Conservation (phyloP, 2,888 invertebrate genomes). For the Rhagonycha lutea region DNA sequence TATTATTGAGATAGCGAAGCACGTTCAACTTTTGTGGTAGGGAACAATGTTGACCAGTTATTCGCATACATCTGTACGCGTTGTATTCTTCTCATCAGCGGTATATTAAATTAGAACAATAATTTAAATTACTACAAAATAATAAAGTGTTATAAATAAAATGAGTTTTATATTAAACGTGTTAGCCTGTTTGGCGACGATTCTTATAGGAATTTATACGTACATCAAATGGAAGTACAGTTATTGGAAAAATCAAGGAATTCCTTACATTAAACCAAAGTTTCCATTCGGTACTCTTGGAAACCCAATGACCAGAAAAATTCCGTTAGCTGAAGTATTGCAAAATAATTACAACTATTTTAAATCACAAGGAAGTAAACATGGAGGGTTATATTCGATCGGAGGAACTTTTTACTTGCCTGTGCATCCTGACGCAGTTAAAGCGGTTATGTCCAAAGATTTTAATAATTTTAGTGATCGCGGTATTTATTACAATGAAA, state of each 20-base stretch:
- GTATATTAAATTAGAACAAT: too few relatives aligned
- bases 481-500: constrained; percentile 61
- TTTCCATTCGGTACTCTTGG: not conserved
- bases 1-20: not conserved
- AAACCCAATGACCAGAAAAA: not conserved
- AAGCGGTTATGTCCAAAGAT: constrained; percentile 60
- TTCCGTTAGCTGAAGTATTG: not conserved
- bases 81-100: not conserved
- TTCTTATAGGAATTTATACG: not conserved
- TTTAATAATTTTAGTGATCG: constrained; percentile 65
- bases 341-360: constrained; percentile 4
- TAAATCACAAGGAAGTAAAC: constrained; percentile 12
- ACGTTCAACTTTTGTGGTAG: not conserved
- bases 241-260: not conserved
- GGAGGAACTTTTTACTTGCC: constrained; percentile 25
- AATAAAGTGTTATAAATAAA: not conserved
- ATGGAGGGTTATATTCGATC: constrained; percentile 26
- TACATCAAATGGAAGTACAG: not conserved
- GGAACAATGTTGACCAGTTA: not conserved
- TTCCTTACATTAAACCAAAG: not conserved
- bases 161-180: not conserved
- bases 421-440: constrained; percentile 29
- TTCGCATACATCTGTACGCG: not conserved
- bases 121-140: not conserved
- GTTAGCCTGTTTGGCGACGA: not conserved